Evolutionary conservation across 2,888 invertebrate genomes (phyloP).

Genomic region (Athripsodes cinereus): DNA sequence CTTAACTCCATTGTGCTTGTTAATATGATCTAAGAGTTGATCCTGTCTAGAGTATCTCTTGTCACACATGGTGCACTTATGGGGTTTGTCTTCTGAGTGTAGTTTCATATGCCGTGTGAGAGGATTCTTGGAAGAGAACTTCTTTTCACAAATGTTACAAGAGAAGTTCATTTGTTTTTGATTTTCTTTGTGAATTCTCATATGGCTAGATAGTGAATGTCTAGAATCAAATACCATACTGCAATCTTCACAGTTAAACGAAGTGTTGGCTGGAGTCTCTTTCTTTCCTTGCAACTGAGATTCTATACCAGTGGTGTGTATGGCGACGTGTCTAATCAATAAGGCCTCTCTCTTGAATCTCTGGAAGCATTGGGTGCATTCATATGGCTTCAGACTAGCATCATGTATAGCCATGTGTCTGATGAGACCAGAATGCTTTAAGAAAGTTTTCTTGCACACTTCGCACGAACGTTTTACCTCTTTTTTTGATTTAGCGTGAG

Average conservation of each 20-base stretch:
- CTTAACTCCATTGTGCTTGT: constrained; percentile 51
- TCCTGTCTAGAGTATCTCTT: constrained; percentile 54
- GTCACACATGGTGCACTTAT: constrained; percentile 50
- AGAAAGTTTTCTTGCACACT: constrained; percentile 36
- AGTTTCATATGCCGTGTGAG: constrained; percentile 48
- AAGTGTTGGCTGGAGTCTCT: constrained; percentile 27
- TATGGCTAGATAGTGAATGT: constrained; percentile 46
- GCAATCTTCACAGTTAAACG: constrained; percentile 47
- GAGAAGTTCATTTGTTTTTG: constrained; percentile 31
- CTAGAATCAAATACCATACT: constrained; percentile 46
- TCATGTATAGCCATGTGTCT: constrained; percentile 38
- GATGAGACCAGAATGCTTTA: constrained; percentile 33
- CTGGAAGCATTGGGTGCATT: constrained; percentile 31
- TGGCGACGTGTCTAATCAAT: constrained; percentile 32
- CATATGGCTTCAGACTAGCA: constrained; percentile 30
- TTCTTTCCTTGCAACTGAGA: constrained; percentile 24
- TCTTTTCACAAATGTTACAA: constrained; percentile 47
- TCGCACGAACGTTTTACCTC: constrained; percentile 31
- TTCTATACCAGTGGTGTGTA: constrained; percentile 29
- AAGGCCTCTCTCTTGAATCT: constrained; percentile 31
- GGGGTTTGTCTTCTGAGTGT: constrained; percentile 48
- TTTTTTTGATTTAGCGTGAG: constrained; percentile 33
- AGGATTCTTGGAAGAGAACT: constrained; percentile 38
- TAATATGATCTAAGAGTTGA: constrained; percentile 52
- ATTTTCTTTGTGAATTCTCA: constrained; percentile 32